Conservation (phyloP, 64 coral and sea anemone genomes). For the Actinia equina region DNA sequence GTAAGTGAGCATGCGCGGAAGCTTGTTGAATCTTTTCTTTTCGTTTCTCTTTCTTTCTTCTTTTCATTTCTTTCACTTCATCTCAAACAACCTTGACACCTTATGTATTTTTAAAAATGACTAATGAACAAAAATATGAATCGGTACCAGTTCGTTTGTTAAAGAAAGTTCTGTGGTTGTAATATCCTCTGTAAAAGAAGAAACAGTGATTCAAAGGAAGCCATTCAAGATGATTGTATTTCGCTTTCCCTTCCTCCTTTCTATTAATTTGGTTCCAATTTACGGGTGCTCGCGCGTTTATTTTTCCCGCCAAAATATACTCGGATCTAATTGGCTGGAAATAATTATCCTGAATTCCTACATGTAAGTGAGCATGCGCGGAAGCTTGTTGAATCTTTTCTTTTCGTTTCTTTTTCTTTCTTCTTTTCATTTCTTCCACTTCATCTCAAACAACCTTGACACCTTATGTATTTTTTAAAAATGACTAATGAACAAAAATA, state of each 20-base stretch:
- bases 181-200: neutral
- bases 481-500: too few relatives aligned
- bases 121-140: too few relatives aligned
- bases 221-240: neutral
- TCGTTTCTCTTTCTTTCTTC: neutral
- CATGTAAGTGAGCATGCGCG: neutral
- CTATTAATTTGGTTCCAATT: neutral
- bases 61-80: neutral
- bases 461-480: too few relatives aligned
- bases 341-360: neutral
- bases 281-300: neutral
- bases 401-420: neutral
- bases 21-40: neutral
- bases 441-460: neutral
- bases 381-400: neutral
- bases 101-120: too few relatives aligned
- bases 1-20: neutral
- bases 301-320: neutral
- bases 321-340: neutral
- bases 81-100: neutral
- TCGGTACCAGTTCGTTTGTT: neutral
- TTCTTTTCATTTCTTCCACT: neutral
- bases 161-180: neutral
- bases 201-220: neutral
- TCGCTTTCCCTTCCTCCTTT: neutral